These are phyloP conservation scores for Pterois miles DNA, from an alignment of 2,797 vertebrate species.

Conservation along the genomic window DNA sequence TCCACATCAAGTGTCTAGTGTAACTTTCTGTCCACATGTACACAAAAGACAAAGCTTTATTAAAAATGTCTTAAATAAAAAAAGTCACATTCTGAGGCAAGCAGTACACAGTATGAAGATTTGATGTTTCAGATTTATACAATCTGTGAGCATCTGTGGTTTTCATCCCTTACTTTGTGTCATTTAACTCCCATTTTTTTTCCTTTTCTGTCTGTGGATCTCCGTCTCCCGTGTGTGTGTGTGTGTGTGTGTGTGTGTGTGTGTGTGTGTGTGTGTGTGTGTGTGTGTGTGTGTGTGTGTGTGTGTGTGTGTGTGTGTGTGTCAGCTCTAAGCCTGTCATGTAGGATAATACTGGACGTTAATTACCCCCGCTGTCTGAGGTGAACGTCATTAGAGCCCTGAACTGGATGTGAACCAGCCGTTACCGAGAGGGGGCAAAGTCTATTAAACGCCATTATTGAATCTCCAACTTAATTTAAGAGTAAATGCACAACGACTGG, in stretches of 20 bases:
- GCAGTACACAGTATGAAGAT: neutral
- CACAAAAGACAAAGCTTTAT: neutral
- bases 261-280: conserved; percentile 6
- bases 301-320: conserved; percentile 3
- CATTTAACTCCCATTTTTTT: neutral
- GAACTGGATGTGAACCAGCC: conserved; percentile 73
- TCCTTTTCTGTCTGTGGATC: neutral
- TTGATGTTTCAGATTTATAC: neutral
- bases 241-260: neutral
- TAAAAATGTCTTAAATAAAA: neutral
- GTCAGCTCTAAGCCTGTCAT: conserved; percentile 50
- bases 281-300: neutral
- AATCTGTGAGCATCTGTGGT: neutral
- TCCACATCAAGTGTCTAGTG: conserved; percentile 19
- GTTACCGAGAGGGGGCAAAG: conserved; percentile 51
- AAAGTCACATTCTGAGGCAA: neutral
- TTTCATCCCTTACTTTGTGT: neutral
- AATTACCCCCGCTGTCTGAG: conserved; percentile 53
- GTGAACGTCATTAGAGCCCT: conserved; percentile 62
- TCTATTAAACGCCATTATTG: conserved; percentile 75
- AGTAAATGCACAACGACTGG: conserved; percentile 42
- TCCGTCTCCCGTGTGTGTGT: neutral
- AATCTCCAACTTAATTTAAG: conserved; percentile 70
- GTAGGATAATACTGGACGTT: conserved; percentile 53
- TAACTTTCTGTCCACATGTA: neutral